Evolutionary conservation across 37 sponge, comb jelly and placozoan genomes (phyloP), one percentile per base, ranked within the genome.

Genomic region (Ianthella basta): DNA sequence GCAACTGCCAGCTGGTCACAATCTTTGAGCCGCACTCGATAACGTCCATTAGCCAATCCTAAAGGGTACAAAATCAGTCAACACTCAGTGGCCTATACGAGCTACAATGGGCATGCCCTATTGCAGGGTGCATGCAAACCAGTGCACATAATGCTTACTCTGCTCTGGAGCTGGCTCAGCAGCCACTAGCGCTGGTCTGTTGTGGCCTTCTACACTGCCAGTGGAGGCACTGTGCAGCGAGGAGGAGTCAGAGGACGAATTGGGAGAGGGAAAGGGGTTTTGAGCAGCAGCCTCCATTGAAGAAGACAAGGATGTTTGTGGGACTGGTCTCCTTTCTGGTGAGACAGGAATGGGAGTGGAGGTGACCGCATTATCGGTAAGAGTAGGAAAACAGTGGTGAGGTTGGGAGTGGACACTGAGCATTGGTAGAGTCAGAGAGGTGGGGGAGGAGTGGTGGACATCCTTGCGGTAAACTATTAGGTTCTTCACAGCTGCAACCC

Each of bases 21-120:
- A 40, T 94, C 94, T 50, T 94, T 94, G 64, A 90, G 74, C 0
- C 81, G 72, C 25, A 94, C 88, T 78, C 91, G 74, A 67, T 85
- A 89, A 66, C 56, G 65, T 14, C 20, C 34, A 38, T n/a, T 79
- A 40, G 63, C 27, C 16, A 53, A n/a, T 20, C 15, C 27, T 59
- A 44, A 44, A 8, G 50, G 50, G n/a, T n/a, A n/a, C n/a, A n/a
- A n/a, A n/a, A n/a, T n/a, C n/a, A n/a, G n/a, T n/a, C n/a, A n/a
- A n/a, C n/a, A n/a, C n/a, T n/a, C n/a, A n/a, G n/a, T n/a, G n/a
- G n/a, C n/a, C n/a, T n/a, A n/a, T n/a, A n/a, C n/a, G n/a, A n/a
- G n/a, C n/a, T n/a, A n/a, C n/a, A n/a, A n/a, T n/a, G n/a, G n/a
- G n/a, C 16, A 57, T 16, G 60, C 16, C 60, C 19, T 21, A 57